Conservation (phyloP, 2,113 vertebrate species). For the Speoplatyrhinus poulsoni region DNA sequence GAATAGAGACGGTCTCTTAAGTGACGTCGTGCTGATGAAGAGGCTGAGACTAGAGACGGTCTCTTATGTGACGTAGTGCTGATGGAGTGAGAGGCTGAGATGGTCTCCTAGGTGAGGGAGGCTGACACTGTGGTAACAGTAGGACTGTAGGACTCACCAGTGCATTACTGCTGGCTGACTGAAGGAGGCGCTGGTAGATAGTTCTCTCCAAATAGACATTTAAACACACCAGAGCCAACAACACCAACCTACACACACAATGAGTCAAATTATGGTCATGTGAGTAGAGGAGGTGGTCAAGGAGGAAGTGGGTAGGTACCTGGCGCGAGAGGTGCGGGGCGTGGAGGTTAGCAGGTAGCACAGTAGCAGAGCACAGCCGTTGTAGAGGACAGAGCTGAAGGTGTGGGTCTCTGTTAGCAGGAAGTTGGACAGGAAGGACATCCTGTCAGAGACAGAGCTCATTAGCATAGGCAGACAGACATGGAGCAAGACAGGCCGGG, state of each 20-base stretch:
- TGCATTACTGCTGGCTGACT: slow-evolving; percentile 60
- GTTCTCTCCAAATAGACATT: slow-evolving; percentile 77
- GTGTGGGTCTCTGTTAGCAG: slow-evolving; percentile 79
- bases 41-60: no score
- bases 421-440: slow-evolving; percentile 80
- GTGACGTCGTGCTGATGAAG: background rate
- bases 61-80: background rate
- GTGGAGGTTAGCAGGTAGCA: slow-evolving; percentile 76
- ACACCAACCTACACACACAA: slow-evolving; percentile 60
- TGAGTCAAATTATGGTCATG: background rate
- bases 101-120: background rate
- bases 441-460: slow-evolving; percentile 38
- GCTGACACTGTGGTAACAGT: background rate
- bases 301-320: slow-evolving; percentile 49
- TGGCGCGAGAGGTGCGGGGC: slow-evolving; percentile 75
- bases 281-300: background rate
- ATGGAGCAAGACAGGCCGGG: no score
- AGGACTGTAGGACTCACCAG: slow-evolving; percentile 58
- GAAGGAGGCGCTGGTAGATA: slow-evolving; percentile 70
- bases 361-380: slow-evolving; percentile 68
- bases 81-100: no score
- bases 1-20: no score
- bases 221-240: slow-evolving; percentile 71
- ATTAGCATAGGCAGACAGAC: no score
- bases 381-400: slow-evolving; percentile 77